Evolutionary conservation across 2,888 invertebrate genomes (phyloP).

Genomic region (Biston stratarius): DNA sequence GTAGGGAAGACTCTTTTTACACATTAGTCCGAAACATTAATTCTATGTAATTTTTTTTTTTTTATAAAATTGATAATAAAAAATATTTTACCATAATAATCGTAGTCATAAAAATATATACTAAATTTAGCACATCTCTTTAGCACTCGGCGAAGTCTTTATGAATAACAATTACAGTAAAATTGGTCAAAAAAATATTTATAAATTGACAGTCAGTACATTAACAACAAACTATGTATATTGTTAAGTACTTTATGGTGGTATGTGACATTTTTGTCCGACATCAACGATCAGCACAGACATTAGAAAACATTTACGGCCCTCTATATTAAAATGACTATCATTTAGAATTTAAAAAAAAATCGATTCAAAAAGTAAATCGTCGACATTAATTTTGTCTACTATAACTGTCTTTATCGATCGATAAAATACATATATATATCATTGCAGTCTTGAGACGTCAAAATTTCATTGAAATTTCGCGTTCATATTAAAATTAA

Average conservation of each 20-base stretch:
- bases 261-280: no score
- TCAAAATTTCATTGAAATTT: background rate
- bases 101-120: background rate
- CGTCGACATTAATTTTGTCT: background rate
- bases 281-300: background rate
- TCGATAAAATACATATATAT: no score
- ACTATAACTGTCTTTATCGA: background rate
- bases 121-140: conserved; percentile 19
- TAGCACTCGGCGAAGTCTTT: conserved; percentile 25
- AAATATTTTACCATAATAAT: background rate
- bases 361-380: no score
- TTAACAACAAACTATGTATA: no score
- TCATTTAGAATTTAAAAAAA: background rate
- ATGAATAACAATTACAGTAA: conserved; percentile 11
- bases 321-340: no score
- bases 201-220: no score
- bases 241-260: no score
- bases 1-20: no score
- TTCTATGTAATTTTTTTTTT: no score
- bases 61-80: background rate
- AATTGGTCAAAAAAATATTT: conserved; percentile 9
- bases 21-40: no score
- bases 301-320: background rate
- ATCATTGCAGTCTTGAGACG: background rate
- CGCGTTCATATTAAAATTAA: background rate